A percentile compares a stretch with the other conserved stretches of the same genome.
phyloP scores from a whole-genome alignment of 1,140 invertebrate genomes.

The Chrysomallon squamiferum region DNA sequence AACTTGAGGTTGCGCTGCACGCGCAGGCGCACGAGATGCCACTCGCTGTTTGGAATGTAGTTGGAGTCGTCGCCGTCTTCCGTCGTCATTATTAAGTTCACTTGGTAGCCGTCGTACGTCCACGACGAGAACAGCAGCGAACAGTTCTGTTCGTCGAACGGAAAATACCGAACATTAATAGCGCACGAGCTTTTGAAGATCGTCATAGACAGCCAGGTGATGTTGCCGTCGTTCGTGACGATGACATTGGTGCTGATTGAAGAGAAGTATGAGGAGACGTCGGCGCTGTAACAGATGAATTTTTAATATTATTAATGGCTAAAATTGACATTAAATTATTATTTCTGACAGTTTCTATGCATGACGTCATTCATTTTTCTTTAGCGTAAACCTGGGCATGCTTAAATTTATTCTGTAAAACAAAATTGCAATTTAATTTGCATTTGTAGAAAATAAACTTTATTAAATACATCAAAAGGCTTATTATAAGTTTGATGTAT shows the following conservation, averaged over 20 bases:
- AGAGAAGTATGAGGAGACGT: conserved; percentile 54
- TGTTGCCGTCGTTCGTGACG: conserved; percentile 64
- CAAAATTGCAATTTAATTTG: too few relatives aligned
- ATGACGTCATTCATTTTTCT: background rate
- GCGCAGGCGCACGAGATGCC: conserved; percentile 61
- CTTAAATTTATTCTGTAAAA: too few relatives aligned
- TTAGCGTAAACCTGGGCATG: background rate
- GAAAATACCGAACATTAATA: conserved; percentile 66
- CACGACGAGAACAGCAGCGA: conserved; percentile 84
- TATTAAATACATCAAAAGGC: too few relatives aligned
- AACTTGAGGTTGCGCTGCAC: conserved; percentile 70
- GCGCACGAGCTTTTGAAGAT: conserved; percentile 67
- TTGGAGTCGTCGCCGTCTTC: conserved; percentile 61
- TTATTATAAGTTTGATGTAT: too few relatives aligned
- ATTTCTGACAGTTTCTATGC: background rate
- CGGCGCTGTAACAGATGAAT: conserved; percentile 55
- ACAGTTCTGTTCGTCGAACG: conserved; percentile 66
- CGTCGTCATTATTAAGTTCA: conserved; percentile 48
- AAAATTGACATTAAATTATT: background rate
- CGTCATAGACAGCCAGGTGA: conserved; percentile 66
- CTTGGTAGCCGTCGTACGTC: conserved; percentile 85
- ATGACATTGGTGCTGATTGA: conserved; percentile 65
- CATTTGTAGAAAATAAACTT: too few relatives aligned
- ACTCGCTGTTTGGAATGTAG: conserved; percentile 65
- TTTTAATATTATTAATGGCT: background rate